Conservation (phyloP, 2,888 invertebrate species). For the Crossocerus cetratus region DNA sequence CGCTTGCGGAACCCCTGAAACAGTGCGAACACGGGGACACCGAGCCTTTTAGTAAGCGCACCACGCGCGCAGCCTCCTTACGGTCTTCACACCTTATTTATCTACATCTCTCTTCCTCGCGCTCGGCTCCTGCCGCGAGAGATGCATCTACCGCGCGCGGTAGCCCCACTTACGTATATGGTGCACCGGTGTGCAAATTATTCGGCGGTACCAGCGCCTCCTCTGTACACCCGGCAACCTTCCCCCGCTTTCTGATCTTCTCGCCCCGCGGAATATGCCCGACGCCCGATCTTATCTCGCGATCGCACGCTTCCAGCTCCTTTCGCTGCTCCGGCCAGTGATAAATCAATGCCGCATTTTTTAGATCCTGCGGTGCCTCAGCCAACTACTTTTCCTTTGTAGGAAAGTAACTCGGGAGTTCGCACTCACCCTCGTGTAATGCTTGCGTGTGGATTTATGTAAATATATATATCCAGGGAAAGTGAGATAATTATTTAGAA, state of each 20-base stretch:
- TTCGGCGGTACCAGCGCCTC: conserved; percentile 21
- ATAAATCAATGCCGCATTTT: not conserved
- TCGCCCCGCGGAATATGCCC: conserved; percentile 30
- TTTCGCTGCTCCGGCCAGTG: not conserved
- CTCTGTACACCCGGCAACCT: conserved; percentile 26
- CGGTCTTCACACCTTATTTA: conserved; percentile 63
- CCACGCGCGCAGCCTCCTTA: conserved; percentile 27
- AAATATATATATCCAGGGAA: no score
- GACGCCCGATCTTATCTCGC: not conserved
- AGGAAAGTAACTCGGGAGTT: no score
- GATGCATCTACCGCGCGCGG: conserved; percentile 23
- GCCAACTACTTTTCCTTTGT: no score
- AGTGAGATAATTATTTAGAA: no score
- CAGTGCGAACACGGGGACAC: conserved; percentile 7
- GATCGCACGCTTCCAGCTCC: not conserved
- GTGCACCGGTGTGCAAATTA: conserved; percentile 45
- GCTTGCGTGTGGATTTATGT: no score
- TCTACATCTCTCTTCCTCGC: conserved; percentile 51
- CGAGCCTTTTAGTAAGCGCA: conserved; percentile 18
- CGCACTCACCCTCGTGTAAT: no score
- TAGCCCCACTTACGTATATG: conserved; percentile 51
- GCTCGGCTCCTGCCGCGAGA: conserved; percentile 6
- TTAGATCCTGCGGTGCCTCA: not conserved
- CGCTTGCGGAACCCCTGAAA: conserved; percentile 33
- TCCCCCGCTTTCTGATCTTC: conserved; percentile 21